These are phyloP conservation scores for Helogale parvula DNA, from an alignment of 2,113 vertebrate species.

Conservation along the genomic window DNA sequence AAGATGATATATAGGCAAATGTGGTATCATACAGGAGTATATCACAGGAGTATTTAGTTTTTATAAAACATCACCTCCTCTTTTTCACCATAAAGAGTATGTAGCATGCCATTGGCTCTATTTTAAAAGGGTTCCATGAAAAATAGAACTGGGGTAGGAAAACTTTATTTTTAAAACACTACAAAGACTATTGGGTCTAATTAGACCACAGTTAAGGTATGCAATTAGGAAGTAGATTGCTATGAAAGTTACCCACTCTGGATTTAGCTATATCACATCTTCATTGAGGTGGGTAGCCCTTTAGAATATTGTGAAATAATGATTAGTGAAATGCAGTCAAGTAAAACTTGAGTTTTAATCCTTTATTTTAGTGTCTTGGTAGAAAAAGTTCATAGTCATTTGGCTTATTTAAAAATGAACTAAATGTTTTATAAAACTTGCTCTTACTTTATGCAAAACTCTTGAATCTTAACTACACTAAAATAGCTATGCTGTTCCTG, in stretches of 20 bases:
- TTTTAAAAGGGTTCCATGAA: background rate
- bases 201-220: constrained; percentile 46
- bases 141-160: background rate
- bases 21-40: background rate
- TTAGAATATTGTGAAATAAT: background rate
- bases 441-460: background rate
- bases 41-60: constrained; percentile 36
- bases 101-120: background rate
- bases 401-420: background rate
- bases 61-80: background rate
- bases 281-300: background rate
- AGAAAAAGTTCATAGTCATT: background rate
- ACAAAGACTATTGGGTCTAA: background rate
- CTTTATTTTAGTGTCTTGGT: background rate
- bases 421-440: background rate
- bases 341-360: background rate
- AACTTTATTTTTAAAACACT: background rate
- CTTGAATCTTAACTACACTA: background rate
- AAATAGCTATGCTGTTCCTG: background rate
- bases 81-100: background rate
- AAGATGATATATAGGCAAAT: background rate
- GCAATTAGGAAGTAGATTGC: background rate
- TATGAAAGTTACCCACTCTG: background rate
- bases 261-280: background rate
- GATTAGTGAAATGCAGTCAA: background rate